Conservation (phyloP, 2,888 invertebrate genomes). For the Creontiades dilutus region DNA sequence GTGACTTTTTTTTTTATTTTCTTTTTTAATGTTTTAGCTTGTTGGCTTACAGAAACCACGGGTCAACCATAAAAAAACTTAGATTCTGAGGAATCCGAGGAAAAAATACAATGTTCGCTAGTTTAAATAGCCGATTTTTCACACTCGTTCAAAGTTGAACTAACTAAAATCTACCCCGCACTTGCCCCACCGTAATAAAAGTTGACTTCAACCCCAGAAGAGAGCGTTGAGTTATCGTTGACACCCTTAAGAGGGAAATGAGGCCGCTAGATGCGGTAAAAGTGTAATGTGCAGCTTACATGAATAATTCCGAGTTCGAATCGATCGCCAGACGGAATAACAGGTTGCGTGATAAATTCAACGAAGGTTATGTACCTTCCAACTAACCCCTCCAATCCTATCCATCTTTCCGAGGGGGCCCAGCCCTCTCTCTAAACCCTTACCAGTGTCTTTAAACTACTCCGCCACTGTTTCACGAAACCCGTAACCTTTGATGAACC, state of each 20-base stretch:
- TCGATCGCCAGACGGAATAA: constrained; percentile 31
- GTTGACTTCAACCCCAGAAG: too few species aligned
- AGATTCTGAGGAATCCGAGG: constrained; percentile 48
- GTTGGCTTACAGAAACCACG: too few species aligned
- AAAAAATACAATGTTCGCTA: neutral
- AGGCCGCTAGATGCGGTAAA: neutral
- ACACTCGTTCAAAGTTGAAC: constrained; percentile 43
- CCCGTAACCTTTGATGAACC: too few species aligned
- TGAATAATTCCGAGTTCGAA: constrained; percentile 48
- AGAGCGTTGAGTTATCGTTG: neutral
- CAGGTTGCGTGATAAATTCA: constrained; percentile 56
- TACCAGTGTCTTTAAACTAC: too few species aligned
- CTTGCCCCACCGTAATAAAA: constrained; percentile 43
- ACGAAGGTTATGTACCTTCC: constrained; percentile 15
- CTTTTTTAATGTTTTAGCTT: too few species aligned
- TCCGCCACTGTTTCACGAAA: too few species aligned
- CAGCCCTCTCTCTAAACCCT: too few species aligned
- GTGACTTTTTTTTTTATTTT: too few species aligned
- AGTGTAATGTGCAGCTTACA: constrained; percentile 19
- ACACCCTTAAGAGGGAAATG: neutral
- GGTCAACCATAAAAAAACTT: constrained; percentile 12
- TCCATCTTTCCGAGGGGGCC: too few species aligned
- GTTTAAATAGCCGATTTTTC: constrained; percentile 36
- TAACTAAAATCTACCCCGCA: neutral
- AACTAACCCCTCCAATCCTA: neutral